Base-by-base conservation (phyloP, 2,888 invertebrate genomes). In the Macropis europaea region DNA sequence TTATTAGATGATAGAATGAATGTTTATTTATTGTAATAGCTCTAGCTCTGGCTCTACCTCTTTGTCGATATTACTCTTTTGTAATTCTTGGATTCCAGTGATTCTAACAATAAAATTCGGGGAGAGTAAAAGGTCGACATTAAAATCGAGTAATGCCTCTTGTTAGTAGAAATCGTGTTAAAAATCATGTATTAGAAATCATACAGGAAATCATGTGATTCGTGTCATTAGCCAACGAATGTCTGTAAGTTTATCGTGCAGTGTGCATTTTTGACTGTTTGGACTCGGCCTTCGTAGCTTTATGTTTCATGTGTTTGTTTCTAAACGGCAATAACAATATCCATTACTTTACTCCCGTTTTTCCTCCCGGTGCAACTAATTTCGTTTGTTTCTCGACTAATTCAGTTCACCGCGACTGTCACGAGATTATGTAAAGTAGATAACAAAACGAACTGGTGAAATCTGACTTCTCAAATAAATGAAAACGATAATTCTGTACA, bases 251-350 rank as follows among this genome's bases (percentile, higher is more conserved):
- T 61, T 52, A 45, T 13, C 38, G 42, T 52, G 15, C 52, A 24
- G 30, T 66, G 50, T 66, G 64, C 61, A 61, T 61, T 61, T 64
- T 66, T 43, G 42, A 66, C 50, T 45, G 64, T 66, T 43, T 42
- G 15, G 15, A 45, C 28, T 45, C 26, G 19, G n/a, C 9, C 13
- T 28, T 2, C 30, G 62, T 62, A 56, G 62, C 19, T 57, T 15
- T 32, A 4, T 52, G 4, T 15, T 45, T 38, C 2, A 15, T 7
- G 22, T 36, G 17, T 22, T 56, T 45, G 1, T 15, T 7, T 11
- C 3, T 47, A 19, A 13, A 9, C 4, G 11, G 19, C 2, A 7
- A 9, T 5, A 1, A 13, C 0, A 15, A 32, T 17, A 0, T 24
- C 22, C 7, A 1, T 9, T 2, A 3, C 6, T 19, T 26, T 7